Conservation (phyloP, 2,888 invertebrate genomes). For the Tridacna gigas region DNA sequence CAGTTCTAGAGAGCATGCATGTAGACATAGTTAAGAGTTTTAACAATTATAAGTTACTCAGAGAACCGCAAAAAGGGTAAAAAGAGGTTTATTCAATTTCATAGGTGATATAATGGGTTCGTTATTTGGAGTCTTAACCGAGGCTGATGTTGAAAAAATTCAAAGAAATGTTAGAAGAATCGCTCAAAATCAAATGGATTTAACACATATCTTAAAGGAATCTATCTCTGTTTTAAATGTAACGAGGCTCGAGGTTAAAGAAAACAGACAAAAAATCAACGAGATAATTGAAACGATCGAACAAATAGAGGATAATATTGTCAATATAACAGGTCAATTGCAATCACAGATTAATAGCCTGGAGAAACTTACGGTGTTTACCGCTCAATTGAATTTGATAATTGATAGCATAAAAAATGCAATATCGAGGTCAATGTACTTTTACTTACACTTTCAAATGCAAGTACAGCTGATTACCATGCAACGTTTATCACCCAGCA, state of each 20-base stretch:
- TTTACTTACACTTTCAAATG: conserved; percentile 13
- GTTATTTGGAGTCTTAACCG: conserved; percentile 13
- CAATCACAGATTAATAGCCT: background rate
- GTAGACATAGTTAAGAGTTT: background rate
- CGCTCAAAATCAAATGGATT: conserved; percentile 9
- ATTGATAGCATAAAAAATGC: background rate
- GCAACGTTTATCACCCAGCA: conserved; percentile 9
- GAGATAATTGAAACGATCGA: background rate
- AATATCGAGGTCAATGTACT: conserved; percentile 5
- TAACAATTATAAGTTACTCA: background rate
- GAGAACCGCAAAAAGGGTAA: background rate
- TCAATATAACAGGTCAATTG: conserved; percentile 1
- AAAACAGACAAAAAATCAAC: conserved; percentile 18
- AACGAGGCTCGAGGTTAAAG: background rate
- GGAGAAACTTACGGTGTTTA: background rate
- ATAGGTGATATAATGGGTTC: background rate
- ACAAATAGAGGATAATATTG: background rate
- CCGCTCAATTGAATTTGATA: background rate
- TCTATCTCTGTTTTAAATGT: conserved; percentile 5
- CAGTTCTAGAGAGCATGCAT: background rate
- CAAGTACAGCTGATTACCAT: background rate
- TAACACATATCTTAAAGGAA: conserved; percentile 1
- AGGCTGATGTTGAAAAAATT: background rate
- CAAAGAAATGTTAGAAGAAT: conserved; percentile 8
- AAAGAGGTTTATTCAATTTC: background rate